phyloP scores from a whole-genome alignment of 2,113 vertebrate species.

The Crotalus horridus region DNA sequence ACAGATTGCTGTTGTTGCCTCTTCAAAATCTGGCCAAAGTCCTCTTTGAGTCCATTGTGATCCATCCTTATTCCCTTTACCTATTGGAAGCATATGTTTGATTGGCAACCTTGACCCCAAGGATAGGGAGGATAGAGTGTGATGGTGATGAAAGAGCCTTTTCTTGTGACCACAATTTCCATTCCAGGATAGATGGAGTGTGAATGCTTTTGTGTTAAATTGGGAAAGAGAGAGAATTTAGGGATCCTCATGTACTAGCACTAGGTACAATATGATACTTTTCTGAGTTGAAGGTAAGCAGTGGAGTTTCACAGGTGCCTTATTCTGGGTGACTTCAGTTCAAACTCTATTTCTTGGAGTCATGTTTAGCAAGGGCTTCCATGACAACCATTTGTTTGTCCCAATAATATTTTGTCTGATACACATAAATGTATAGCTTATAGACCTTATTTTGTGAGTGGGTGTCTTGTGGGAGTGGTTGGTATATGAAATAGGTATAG shows the following conservation, averaged over 20 bases:
- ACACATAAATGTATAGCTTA: background rate
- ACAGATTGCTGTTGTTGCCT: conserved; percentile 44
- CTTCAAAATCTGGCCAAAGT: conserved; percentile 14
- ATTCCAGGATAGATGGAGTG: background rate
- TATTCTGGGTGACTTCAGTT: background rate
- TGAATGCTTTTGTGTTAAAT: background rate
- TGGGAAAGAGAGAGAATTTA: background rate
- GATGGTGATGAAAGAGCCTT: background rate
- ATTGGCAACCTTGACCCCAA: background rate
- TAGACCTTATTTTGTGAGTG: background rate
- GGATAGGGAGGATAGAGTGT: background rate
- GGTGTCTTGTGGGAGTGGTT: background rate
- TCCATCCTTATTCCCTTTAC: background rate
- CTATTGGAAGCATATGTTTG: background rate
- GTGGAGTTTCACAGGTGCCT: background rate
- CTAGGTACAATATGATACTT: background rate
- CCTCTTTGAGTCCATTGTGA: background rate
- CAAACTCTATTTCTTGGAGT: background rate
- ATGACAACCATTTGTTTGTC: background rate
- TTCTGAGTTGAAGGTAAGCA: background rate
- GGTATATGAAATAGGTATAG: background rate
- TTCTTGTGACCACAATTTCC: background rate
- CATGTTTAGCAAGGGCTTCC: background rate
- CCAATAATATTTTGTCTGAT: background rate
- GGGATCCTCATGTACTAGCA: background rate